These are phyloP conservation scores for Halesus radiatus DNA, from an alignment of 1,140 invertebrate species.

Conservation along the genomic window DNA sequence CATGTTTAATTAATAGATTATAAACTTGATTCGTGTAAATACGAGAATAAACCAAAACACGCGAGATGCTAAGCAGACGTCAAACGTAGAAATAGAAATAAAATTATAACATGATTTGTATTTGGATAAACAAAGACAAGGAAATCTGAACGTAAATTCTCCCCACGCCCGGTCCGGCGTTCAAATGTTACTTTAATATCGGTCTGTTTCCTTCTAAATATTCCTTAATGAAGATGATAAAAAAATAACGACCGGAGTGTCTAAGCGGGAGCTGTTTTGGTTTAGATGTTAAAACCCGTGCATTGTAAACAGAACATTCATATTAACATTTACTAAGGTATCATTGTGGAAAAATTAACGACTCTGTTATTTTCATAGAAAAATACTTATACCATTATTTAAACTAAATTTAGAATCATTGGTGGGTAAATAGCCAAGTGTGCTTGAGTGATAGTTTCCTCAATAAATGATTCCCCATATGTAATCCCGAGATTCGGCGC, in stretches of 20 bases:
- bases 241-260: conserved; percentile 31
- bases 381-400: too few relatives aligned
- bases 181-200: conserved; percentile 28
- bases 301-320: not conserved
- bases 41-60: conserved; percentile 38
- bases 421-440: too few relatives aligned
- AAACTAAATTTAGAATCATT: too few relatives aligned
- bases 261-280: not conserved
- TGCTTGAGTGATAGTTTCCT: too few relatives aligned
- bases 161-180: conserved; percentile 3
- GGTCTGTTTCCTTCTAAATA: conserved; percentile 38
- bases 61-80: conserved; percentile 37
- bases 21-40: conserved; percentile 45
- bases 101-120: conserved; percentile 51
- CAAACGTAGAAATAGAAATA: conserved; percentile 42
- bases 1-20: conserved; percentile 43
- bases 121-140: conserved; percentile 46
- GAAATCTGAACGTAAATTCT: conserved; percentile 35
- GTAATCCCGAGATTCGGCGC: too few relatives aligned
- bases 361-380: too few relatives aligned
- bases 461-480: too few relatives aligned
- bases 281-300: not conserved
- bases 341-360: too few relatives aligned
- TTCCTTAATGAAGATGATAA: conserved; percentile 47
- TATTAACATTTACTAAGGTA: too few relatives aligned